Percentiles rank a stretch among this genome's conserved stretches.
Evolutionary conservation across 2,113 vertebrate genomes (phyloP).

Genomic region (Notiomystis cincta): DNA sequence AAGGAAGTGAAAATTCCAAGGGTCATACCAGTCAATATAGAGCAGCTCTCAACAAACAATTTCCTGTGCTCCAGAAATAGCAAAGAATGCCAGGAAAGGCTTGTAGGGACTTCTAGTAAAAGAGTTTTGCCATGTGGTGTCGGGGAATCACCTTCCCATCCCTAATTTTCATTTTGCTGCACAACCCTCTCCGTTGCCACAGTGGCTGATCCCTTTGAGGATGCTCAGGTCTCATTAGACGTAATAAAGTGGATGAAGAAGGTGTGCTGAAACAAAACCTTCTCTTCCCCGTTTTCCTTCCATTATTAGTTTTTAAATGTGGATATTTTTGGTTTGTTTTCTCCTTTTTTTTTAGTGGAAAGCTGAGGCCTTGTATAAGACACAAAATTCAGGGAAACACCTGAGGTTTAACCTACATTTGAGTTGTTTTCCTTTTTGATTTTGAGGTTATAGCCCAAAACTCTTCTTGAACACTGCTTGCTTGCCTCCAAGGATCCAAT

Average conservation of each 20-base stretch:
- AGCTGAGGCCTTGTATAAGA: neutral
- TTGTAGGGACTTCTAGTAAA: neutral
- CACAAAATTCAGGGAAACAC: neutral
- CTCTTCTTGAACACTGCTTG: neutral
- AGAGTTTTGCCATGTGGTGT: fast-evolving
- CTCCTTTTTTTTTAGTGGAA: neutral
- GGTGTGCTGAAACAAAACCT: neutral
- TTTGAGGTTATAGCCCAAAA: neutral
- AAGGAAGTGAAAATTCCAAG: neutral
- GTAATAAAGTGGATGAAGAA: neutral
- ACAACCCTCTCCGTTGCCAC: neutral
- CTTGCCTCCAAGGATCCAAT: neutral
- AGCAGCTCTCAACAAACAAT: neutral
- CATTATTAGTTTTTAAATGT: neutral
- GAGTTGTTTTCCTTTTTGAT: neutral
- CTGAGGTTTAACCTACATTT: neutral
- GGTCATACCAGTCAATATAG: neutral
- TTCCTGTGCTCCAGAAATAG: neutral
- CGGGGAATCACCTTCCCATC: neutral
- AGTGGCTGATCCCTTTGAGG: neutral
- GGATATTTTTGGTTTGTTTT: neutral
- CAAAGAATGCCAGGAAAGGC: neutral
- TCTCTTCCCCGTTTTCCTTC: neutral
- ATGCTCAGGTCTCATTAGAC: neutral
- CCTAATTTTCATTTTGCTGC: neutral